phyloP scores from a whole-genome alignment of 35 echinoderm and acorn worm species.

The Diadema setosum region DNA sequence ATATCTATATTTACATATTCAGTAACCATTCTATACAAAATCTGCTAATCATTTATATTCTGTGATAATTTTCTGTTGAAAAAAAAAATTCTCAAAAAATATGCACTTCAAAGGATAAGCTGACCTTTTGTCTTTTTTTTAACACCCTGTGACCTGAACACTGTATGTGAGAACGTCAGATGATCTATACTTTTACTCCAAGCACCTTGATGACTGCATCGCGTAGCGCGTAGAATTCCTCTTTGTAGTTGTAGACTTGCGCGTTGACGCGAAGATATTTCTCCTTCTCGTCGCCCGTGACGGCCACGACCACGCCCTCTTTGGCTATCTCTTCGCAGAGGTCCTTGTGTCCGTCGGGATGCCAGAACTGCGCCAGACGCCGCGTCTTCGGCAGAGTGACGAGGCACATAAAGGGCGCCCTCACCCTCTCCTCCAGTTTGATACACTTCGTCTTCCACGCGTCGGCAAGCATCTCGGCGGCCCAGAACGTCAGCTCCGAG shows the following conservation, averaged over 20 bases:
- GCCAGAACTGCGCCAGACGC: background rate
- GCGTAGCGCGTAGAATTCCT: conserved; percentile 71
- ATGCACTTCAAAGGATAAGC: no score
- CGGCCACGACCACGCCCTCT: background rate
- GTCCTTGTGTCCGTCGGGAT: no score
- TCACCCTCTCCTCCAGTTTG: conserved; percentile 18
- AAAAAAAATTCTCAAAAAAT: no score
- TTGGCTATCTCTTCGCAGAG: no score
- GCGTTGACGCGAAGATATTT: conserved; percentile 59
- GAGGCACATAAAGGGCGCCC: conserved; percentile 75
- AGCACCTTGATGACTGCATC: conserved; percentile 62
- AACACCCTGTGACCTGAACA: no score
- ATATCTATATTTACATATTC: no score
- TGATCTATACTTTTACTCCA: no score
- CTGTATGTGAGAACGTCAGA: no score
- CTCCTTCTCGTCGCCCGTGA: background rate
- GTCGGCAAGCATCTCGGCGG: conserved; percentile 69
- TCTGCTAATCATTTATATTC: no score
- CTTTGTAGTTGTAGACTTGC: conserved; percentile 79
- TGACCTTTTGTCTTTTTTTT: no score
- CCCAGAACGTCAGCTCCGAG: conserved; percentile 26
- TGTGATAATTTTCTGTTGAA: no score
- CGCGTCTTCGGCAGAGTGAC: conserved; percentile 39
- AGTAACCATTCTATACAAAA: no score
- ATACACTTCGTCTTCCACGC: conserved; percentile 62